phyloP scores from a whole-genome alignment of 1,140 invertebrate species.

The Procambarus clarkii region DNA sequence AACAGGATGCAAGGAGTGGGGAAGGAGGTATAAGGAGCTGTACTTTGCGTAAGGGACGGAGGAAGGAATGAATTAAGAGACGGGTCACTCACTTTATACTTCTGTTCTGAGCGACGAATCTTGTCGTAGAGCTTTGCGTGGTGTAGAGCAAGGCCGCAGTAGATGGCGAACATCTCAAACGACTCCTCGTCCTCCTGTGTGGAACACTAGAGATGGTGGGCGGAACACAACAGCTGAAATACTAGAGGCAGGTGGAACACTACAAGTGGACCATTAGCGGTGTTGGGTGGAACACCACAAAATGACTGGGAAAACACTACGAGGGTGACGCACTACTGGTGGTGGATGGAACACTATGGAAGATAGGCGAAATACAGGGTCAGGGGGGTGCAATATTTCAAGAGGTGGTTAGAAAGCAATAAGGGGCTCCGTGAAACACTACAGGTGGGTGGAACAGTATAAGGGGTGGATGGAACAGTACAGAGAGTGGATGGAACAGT shows the following conservation, averaged over 20 bases:
- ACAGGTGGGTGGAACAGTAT: not conserved
- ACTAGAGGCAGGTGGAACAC: not conserved
- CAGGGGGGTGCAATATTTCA: not conserved
- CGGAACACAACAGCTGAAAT: not conserved
- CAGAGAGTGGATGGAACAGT: not conserved
- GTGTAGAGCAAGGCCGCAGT: constrained; percentile 89
- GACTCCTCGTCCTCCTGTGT: constrained; percentile 84
- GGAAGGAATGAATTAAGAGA: not conserved
- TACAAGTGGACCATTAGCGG: not conserved
- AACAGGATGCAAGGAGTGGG: not conserved
- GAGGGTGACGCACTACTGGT: not conserved
- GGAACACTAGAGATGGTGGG: not conserved
- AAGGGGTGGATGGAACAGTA: not conserved
- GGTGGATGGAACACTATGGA: not conserved
- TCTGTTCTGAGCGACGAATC: constrained; percentile 88
- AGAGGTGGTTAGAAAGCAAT: not conserved
- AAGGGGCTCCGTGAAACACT: not conserved
- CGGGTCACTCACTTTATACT: constrained; percentile 79
- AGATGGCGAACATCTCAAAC: constrained; percentile 89
- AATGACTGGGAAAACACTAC: not conserved
- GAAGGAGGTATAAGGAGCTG: not conserved
- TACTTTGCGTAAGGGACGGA: not conserved
- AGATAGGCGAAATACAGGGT: not conserved
- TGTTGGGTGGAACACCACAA: not conserved
- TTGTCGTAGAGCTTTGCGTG: constrained; percentile 91